Evolutionary conservation across 1,140 invertebrate species (phyloP).

Genomic region (Zaprionus lachaisei): DNA sequence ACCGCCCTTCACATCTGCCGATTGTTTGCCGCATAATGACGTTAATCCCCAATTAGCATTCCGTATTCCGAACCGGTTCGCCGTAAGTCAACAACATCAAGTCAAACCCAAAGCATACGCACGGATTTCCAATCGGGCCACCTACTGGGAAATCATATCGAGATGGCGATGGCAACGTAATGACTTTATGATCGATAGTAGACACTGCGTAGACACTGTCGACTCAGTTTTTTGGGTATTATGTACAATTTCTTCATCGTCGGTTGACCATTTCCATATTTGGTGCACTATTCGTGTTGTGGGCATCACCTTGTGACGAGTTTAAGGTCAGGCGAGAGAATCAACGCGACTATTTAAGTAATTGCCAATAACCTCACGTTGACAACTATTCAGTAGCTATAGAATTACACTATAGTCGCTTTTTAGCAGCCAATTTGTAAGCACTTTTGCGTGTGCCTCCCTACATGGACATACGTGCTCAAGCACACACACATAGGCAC

Average conservation of each 20-base stretch:
- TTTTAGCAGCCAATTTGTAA: slow-evolving; percentile 41
- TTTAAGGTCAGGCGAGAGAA: slow-evolving; percentile 47
- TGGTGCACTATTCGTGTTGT: slow-evolving; percentile 42
- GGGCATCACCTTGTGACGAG: slow-evolving; percentile 47
- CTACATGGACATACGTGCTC: slow-evolving; percentile 40
- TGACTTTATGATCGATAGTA: slow-evolving; percentile 54
- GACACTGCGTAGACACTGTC: slow-evolving; percentile 53
- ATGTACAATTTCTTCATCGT: slow-evolving; percentile 9
- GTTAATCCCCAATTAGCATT: slow-evolving; percentile 6
- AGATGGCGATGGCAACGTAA: slow-evolving; percentile 2
- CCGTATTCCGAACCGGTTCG: slow-evolving; percentile 15
- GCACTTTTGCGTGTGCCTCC: slow-evolving; percentile 33
- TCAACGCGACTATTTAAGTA: slow-evolving; percentile 44
- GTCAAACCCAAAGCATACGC: neutral
- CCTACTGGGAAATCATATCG: slow-evolving; percentile 66
- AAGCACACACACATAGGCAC: neutral
- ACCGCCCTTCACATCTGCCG: slow-evolving; percentile 3
- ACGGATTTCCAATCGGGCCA: slow-evolving; percentile 30
- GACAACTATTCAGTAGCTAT: slow-evolving; percentile 8
- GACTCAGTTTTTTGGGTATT: slow-evolving; percentile 25
- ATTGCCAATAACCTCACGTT: slow-evolving; percentile 13
- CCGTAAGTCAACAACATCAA: slow-evolving; percentile 36
- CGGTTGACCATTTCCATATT: slow-evolving; percentile 46
- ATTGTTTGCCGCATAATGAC: neutral
- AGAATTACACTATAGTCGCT: slow-evolving; percentile 10